A percentile compares a stretch with the other conserved stretches of the same genome.
Conservation (phyloP, 92 coral and sea anemone species). For the Diadumene lineata region DNA sequence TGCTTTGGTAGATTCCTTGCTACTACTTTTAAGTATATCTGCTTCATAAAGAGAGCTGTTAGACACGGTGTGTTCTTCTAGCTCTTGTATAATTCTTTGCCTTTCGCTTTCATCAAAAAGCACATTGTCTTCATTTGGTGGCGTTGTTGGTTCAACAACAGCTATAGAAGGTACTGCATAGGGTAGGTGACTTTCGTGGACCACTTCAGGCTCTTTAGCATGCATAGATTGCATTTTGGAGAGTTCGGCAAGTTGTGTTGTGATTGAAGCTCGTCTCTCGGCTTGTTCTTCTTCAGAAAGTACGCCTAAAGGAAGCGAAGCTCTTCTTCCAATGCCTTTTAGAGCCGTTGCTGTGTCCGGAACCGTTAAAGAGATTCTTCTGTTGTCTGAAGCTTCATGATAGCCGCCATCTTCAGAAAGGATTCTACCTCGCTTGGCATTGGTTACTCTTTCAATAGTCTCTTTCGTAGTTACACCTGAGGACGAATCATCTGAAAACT, state of each 20-base stretch:
- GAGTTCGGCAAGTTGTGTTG: not conserved
- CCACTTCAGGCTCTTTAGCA: not conserved
- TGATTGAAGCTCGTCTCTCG: slow-evolving; percentile 17
- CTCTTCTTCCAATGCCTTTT: slow-evolving; percentile 22
- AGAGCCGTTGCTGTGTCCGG: slow-evolving; percentile 30
- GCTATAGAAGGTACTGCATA: slow-evolving; percentile 26
- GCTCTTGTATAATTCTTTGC: slow-evolving; percentile 12
- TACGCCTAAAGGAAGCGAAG: slow-evolving; percentile 19
- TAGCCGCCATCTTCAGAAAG: no score
- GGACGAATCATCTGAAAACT: no score
- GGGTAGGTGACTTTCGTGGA: not conserved
- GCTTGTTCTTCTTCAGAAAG: slow-evolving; percentile 12
- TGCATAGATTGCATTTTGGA: not conserved
- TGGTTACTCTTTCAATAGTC: not conserved
- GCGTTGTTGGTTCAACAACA: slow-evolving; percentile 23
- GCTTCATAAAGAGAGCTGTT: not conserved
- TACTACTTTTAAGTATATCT: not conserved
- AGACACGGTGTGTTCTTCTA: slow-evolving; percentile 10
- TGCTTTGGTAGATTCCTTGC: not conserved
- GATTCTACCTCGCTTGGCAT: not conserved
- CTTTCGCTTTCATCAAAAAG: slow-evolving; percentile 24
- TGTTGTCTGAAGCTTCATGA: not conserved
- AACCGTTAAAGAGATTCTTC: slow-evolving; percentile 21
- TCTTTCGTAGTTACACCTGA: not conserved
- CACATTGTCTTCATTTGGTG: slow-evolving; percentile 38